A percentile compares a stretch with the other conserved stretches of the same genome.
These are phyloP conservation scores for Diachasma alloeum DNA, from an alignment of 1,140 invertebrate genomes.

Conservation along the genomic window DNA sequence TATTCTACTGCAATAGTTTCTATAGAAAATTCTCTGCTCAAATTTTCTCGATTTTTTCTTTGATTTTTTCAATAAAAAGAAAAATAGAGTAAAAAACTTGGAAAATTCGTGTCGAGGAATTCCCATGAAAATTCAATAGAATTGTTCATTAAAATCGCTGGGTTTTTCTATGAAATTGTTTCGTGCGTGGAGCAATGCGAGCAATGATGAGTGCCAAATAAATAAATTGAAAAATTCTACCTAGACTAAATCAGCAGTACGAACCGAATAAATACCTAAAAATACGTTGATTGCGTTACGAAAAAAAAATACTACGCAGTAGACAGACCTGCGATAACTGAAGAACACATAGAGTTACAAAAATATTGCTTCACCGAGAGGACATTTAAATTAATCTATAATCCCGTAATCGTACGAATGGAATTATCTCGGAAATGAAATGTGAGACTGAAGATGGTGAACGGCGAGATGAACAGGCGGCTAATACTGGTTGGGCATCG, in stretches of 20 bases:
- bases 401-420: neutral
- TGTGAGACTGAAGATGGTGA: neutral
- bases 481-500: conserved; percentile 14
- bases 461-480: conserved; percentile 7
- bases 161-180: too few species aligned
- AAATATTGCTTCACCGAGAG: neutral
- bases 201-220: neutral
- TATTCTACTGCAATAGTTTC: too few species aligned
- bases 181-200: neutral
- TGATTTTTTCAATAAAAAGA: too few species aligned
- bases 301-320: neutral
- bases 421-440: neutral
- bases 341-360: neutral
- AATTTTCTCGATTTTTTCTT: too few species aligned
- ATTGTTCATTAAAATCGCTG: too few species aligned
- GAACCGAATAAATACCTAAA: neutral
- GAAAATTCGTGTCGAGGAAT: too few species aligned
- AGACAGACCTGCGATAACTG: neutral
- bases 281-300: neutral
- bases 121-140: too few species aligned
- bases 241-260: neutral
- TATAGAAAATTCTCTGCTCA: too few species aligned
- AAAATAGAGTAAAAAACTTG: too few species aligned
- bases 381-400: neutral
- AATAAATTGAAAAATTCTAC: conserved; percentile 5